Percentiles rank a stretch among this genome's conserved stretches.
phyloP scores from a whole-genome alignment of 2,888 invertebrate species.

The Acronicta psi region DNA sequence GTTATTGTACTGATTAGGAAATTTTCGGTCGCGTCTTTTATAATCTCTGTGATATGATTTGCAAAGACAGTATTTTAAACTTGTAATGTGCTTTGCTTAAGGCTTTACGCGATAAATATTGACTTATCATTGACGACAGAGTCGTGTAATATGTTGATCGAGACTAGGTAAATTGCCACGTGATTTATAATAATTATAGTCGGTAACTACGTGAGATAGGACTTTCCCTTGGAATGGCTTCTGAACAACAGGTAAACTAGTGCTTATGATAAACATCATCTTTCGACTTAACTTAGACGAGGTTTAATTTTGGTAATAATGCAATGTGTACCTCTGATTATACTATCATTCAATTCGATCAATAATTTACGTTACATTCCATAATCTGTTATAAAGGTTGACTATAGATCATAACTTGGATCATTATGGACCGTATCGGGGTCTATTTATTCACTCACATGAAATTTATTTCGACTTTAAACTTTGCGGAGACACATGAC shows the following conservation, averaged over 20 bases:
- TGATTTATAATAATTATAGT: conserved; percentile 8
- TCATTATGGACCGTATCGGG: no score
- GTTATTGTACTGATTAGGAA: conserved; percentile 27
- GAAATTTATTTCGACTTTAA: no score
- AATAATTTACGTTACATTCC: no score
- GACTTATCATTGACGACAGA: conserved; percentile 33
- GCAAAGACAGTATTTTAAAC: conserved; percentile 34
- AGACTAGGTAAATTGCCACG: conserved; percentile 46
- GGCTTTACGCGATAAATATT: conserved; percentile 30
- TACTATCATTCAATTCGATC: no score
- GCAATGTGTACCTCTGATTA: no score
- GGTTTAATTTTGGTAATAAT: no score
- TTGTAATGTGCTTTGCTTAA: conserved; percentile 25
- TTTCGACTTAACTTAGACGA: no score
- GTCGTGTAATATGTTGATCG: conserved; percentile 16
- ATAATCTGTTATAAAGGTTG: no score
- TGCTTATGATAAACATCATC: no score
- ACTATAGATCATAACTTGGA: no score
- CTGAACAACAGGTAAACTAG: neutral
- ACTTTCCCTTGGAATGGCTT: conserved; percentile 5
- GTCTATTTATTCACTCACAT: no score
- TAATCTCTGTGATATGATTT: conserved; percentile 24
- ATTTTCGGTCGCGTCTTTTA: conserved; percentile 33
- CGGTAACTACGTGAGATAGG: conserved; percentile 13
- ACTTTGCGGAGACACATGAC: no score